These are phyloP conservation scores for Tortrix viridana DNA, from an alignment of 2,888 invertebrate genomes.

Conservation along the genomic window DNA sequence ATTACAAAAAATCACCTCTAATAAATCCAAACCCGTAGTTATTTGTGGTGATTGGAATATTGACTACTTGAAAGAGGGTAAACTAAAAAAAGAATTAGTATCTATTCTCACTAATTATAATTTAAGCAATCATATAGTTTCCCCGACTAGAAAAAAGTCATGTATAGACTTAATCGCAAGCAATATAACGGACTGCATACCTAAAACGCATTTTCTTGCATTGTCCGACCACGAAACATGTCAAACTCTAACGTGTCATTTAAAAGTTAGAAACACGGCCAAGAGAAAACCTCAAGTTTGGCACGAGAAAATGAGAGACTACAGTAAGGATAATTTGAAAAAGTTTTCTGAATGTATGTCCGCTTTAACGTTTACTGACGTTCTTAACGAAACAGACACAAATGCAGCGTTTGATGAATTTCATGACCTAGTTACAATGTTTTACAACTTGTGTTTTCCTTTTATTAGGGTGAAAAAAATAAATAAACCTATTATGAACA, in stretches of 20 bases:
- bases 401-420: no score
- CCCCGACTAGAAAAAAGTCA: not conserved
- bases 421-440: no score
- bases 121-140: not conserved
- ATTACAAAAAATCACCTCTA: not conserved
- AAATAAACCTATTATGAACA: not conserved
- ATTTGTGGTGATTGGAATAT: constrained; percentile 4
- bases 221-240: not conserved
- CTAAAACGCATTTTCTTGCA: not conserved
- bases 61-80: not conserved
- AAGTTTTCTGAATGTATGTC: not conserved
- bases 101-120: not conserved
- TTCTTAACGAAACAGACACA: no score
- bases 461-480: not conserved
- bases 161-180: constrained; percentile 1
- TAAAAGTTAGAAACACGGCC: not conserved
- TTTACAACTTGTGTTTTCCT: no score
- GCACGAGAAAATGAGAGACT: not conserved
- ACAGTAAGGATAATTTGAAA: not conserved
- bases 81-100: not conserved
- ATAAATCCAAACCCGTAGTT: not conserved
- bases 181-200: not conserved
- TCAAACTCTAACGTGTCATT: not conserved
- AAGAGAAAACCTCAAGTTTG: not conserved
- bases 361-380: no score